Evolutionary conservation across 2,113 vertebrate genomes (phyloP), one percentile per base, ranked within the genome.

Genomic region (Ivindomyrus marchei): DNA sequence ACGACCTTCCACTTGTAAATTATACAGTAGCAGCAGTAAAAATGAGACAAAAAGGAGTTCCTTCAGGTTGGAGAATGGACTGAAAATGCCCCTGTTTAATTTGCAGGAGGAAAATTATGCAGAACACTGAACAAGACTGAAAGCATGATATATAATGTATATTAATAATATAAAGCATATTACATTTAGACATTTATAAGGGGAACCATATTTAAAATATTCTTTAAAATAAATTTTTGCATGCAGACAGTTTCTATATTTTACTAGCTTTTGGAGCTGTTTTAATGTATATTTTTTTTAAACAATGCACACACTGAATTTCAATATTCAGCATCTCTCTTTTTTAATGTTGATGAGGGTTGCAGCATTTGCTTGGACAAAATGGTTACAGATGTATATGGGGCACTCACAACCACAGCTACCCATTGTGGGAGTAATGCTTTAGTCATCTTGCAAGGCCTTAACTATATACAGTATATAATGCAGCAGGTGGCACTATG

Each of bases 121-220:
- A 84, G 50, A 62, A 84, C 62, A 88, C 47, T 89, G 88, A 90
- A 85, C 39, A 62, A 24, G 83, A 91, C 21, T 42, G 27, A 62
- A 80, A 11, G 62, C 70, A 90, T 86, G 89, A 92, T 87, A 88
- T 77, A 90, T 89, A 21, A 85, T 87, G 88, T 92, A 88, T 91
- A 70, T 70, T 31, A 90, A 90, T 70, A 87, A 92, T 87, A 89
- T 58, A 88, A 89, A 21, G 84, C 83, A 89, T 92, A 88, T 91
- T 90, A 58, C 89, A 90, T 39, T 88, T 46, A 85, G 52, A 58
- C 66, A 70, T 90, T 62, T 52, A 36, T 58, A 88, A 56, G 62
- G 49, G 58, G 11, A 36, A 77, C 17, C 17, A 24, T 89, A 15
- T 52, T 83, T 84, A 50, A 84, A 53, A 88, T 36, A 56, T 87